Percentiles rank a stretch among this genome's conserved stretches.
These are phyloP conservation scores for Drosophila sp. DNA, from an alignment of 1,140 invertebrate species.

Conservation along the genomic window DNA sequence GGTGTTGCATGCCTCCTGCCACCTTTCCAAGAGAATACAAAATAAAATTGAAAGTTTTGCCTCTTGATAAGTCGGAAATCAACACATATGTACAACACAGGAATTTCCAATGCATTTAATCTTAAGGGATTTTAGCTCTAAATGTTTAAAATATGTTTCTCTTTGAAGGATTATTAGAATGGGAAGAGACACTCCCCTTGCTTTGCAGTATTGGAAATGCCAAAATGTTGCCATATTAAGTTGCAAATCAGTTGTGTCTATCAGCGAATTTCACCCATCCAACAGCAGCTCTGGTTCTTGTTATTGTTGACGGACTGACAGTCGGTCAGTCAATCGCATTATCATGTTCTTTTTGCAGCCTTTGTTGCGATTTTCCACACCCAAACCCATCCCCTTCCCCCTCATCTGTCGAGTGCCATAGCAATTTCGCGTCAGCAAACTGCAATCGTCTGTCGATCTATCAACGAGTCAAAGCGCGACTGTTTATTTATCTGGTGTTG, in stretches of 20 bases:
- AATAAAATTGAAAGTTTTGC: constrained; percentile 72
- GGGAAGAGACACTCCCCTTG: too few species aligned
- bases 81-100: constrained; percentile 75
- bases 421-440: constrained; percentile 56
- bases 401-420: constrained; percentile 20
- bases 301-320: constrained; percentile 19
- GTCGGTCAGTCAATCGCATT: constrained; percentile 40
- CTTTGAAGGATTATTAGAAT: background rate
- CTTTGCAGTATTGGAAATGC: background rate
- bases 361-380: constrained; percentile 18
- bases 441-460: constrained; percentile 67
- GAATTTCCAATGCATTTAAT: constrained; percentile 53
- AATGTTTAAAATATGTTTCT: background rate
- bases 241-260: background rate
- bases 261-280: background rate
- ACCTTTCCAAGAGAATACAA: constrained; percentile 46
- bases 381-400: too few species aligned
- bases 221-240: background rate
- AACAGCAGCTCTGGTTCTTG: background rate
- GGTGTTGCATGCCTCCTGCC: constrained; percentile 19
- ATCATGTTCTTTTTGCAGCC: constrained; percentile 34
- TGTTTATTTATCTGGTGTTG: constrained; percentile 69
- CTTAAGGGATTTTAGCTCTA: background rate
- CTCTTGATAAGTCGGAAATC: constrained; percentile 70
- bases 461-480: constrained; percentile 58